Conservation (phyloP, 1,140 invertebrate species). For the Triops cancriformis region DNA sequence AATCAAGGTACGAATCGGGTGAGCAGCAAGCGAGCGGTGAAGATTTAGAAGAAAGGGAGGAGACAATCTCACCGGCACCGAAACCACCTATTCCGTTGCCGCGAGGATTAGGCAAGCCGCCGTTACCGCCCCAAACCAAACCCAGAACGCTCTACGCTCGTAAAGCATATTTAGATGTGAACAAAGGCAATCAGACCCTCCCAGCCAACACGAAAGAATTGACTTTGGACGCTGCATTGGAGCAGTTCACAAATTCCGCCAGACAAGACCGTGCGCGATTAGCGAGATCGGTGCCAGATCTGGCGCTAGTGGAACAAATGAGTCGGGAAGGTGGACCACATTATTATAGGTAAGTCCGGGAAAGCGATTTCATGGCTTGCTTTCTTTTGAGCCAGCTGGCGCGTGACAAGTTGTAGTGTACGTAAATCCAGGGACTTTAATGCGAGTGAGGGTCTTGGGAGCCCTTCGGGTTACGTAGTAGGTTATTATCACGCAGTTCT, state of each 20-base stretch:
- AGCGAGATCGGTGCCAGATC: slow-evolving; percentile 33
- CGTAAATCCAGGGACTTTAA: too few relatives aligned
- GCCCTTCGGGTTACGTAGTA: too few relatives aligned
- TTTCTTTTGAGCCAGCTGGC: too few relatives aligned
- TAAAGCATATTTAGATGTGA: slow-evolving; percentile 18
- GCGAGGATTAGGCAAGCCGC: slow-evolving; percentile 19
- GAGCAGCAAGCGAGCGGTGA: neutral
- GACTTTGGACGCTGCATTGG: slow-evolving; percentile 31
- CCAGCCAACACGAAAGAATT: slow-evolving; percentile 18
- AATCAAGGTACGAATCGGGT: too few relatives aligned
- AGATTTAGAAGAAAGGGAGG: neutral
- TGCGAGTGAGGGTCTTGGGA: too few relatives aligned
- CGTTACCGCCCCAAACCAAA: slow-evolving; percentile 23
- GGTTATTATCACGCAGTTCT: too few relatives aligned
- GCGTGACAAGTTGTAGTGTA: too few relatives aligned
- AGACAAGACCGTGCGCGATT: slow-evolving; percentile 33
- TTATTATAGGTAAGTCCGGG: neutral
- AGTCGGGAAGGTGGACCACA: slow-evolving; percentile 25
- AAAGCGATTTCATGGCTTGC: too few relatives aligned
- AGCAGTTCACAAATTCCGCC: slow-evolving; percentile 31
- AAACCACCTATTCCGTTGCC: slow-evolving; percentile 22
- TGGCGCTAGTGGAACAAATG: slow-evolving; percentile 31
- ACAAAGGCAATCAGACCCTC: neutral
- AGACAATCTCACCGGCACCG: neutral
- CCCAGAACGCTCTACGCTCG: slow-evolving; percentile 21